Evolutionary conservation across 2,113 vertebrate genomes (phyloP).

Genomic region (Camelus bactrianus): DNA sequence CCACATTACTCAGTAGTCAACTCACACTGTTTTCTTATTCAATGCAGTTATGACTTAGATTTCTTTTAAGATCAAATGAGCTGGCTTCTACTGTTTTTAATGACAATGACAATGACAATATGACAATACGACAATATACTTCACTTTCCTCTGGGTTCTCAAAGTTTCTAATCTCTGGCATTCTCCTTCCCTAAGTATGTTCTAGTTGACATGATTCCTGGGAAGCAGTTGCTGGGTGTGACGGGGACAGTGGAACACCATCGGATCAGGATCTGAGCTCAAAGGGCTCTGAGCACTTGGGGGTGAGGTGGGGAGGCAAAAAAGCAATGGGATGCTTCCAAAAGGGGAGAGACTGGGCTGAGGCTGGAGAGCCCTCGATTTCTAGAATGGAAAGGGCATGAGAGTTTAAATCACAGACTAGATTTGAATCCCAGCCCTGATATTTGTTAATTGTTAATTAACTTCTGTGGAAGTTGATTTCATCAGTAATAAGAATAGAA

Average conservation of each 20-base stretch:
- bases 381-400: not conserved
- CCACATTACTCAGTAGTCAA: not conserved
- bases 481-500: not conserved
- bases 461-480: not conserved
- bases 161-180: not conserved
- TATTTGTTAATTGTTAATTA: not conserved
- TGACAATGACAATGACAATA: not conserved
- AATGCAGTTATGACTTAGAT: not conserved
- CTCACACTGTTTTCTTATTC: not conserved
- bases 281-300: not conserved
- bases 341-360: rapidly evolving
- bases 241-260: not conserved
- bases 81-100: not conserved
- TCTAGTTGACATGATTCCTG: not conserved
- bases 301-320: not conserved
- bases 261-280: not conserved
- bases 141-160: slow-evolving; percentile 31
- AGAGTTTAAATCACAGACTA: not conserved
- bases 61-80: not conserved
- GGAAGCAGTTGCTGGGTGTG: not conserved
- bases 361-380: not conserved
- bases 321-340: not conserved
- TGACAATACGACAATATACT: not conserved
- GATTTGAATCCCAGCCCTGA: not conserved
- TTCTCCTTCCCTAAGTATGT: not conserved